Conservation (phyloP, 2,113 vertebrate species). For the Peromyscus maniculatus region DNA sequence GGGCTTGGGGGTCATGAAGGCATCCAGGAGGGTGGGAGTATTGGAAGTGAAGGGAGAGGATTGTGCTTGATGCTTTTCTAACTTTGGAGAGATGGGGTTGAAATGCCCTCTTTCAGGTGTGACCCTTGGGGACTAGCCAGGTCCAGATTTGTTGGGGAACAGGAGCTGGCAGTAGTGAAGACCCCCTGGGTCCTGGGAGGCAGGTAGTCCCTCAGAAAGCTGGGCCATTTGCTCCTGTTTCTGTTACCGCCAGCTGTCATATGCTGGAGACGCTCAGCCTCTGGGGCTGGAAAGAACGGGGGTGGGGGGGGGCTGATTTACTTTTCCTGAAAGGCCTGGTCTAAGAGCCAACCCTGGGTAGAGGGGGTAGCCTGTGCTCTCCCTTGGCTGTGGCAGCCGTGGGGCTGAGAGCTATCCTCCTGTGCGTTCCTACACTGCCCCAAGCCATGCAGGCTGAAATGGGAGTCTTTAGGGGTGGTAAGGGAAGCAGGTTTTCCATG, state of each 20-base stretch:
- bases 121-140: background rate
- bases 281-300: too few relatives aligned
- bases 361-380: too few relatives aligned
- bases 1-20: background rate
- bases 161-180: background rate
- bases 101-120: background rate
- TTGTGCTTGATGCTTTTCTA: background rate
- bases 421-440: too few relatives aligned
- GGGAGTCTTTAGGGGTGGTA: background rate
- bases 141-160: background rate
- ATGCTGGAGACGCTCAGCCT: background rate
- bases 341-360: background rate
- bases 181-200: background rate
- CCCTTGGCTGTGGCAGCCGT: fast-evolving
- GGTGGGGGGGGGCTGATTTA: background rate
- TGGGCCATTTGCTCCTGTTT: background rate
- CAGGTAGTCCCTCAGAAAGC: background rate
- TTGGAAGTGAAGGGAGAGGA: background rate
- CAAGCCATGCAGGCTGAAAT: background rate
- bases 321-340: background rate
- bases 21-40: background rate
- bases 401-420: background rate
- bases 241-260: background rate
- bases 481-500: background rate
- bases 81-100: background rate